Base-by-base conservation (phyloP, 2,888 invertebrate species). In the Ichneumoninae sp. region DNA sequence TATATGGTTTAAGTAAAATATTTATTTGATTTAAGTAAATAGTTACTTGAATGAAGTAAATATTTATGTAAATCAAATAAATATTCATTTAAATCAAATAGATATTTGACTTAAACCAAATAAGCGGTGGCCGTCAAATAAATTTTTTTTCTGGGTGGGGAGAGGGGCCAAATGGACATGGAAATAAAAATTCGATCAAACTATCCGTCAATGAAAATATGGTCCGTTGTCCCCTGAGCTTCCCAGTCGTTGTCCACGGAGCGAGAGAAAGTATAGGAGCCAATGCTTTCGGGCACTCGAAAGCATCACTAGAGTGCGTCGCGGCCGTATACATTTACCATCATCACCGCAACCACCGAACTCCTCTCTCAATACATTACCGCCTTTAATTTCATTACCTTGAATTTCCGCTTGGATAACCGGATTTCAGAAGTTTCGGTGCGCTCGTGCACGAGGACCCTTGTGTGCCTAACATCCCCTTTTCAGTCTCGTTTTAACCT, bases 321-420 rank as follows among this genome's bases (percentile, higher is more conserved):
- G 52, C 65, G 85, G 92, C 60, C 60, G 52, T 71, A 68, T 69
- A 69, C 68, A 80, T 66, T 85, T 66, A 66, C 65, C 40, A 30
- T 66, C 76, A 65, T 72, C 87, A 57, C 79, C 90, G 91, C 89
- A 89, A n/a, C 70, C 70, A 74, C 62, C 87, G 68, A 71, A 86
- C 81, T 82, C 57, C 87, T 84, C 89, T 89, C 89, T 90, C 89
- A 88, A 91, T 91, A 90, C 91, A 92, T 92, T 92, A 92, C 89
- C 90, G 89, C 86, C 89, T 88, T 88, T 92, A 91, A 92, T 90
- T 91, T 90, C 88, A 88, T 92, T 92, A 92, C 89, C 87, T 84
- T 86, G 89, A 90, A 90, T 92, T 91, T 90, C 92, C 87, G 87
- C 84, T 69, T 76, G 83, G 89, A 88, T 91, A 92, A 91, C 89